phyloP scores from a whole-genome alignment of 2,888 invertebrate genomes.

The Ichneumoninae sp. region DNA sequence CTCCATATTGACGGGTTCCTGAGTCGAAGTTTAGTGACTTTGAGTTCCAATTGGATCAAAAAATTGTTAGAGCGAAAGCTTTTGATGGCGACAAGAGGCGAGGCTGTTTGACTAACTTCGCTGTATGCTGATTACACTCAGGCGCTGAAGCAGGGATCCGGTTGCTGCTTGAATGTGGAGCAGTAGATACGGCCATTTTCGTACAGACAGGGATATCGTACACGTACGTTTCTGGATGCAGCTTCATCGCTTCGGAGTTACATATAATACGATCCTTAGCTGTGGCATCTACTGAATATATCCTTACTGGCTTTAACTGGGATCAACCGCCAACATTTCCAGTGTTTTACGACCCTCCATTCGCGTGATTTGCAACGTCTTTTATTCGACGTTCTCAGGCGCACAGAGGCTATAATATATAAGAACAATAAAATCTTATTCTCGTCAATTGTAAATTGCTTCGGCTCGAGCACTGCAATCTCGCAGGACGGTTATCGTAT shows the following conservation, averaged over 20 bases:
- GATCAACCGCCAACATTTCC: slow-evolving; percentile 38
- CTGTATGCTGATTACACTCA: no score
- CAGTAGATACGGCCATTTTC: slow-evolving; percentile 1
- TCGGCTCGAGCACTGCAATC: not conserved
- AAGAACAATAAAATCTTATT: slow-evolving; percentile 59
- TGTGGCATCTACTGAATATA: not conserved
- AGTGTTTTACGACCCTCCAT: slow-evolving; percentile 45
- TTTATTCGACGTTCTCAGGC: slow-evolving; percentile 27
- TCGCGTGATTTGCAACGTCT: slow-evolving; percentile 26
- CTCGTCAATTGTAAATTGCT: slow-evolving; percentile 39
- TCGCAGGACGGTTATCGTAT: slow-evolving; percentile 10
- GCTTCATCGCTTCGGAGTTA: slow-evolving; percentile 18
- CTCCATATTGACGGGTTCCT: not conserved
- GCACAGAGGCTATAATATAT: slow-evolving; percentile 21
- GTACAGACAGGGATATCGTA: slow-evolving; percentile 42
- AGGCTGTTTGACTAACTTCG: not conserved
- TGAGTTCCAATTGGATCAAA: not conserved
- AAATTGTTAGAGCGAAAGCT: not conserved
- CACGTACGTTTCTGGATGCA: slow-evolving; percentile 38
- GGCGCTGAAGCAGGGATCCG: not conserved
- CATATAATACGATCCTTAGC: slow-evolving; percentile 43
- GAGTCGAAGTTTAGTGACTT: not conserved
- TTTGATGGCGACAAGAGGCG: not conserved
- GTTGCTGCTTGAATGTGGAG: not conserved
- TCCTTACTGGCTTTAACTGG: slow-evolving; percentile 26